Base-by-base conservation (phyloP, 64 coral and sea anemone genomes). In the Exaiptasia diaphana region DNA sequence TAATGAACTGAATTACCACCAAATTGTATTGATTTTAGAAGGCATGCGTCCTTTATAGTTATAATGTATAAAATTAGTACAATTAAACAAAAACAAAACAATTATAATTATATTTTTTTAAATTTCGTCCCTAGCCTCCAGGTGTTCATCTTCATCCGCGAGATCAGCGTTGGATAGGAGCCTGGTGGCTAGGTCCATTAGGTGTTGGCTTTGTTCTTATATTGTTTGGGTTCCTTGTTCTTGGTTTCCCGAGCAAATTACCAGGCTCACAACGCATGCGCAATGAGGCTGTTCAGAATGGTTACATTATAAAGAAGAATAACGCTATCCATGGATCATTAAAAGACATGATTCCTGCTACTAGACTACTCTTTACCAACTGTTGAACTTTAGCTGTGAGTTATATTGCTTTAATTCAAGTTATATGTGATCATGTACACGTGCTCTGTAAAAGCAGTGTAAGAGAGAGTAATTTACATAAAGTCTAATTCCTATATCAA, bases 181-280 rank as follows among this genome's bases (percentile, higher is more conserved):
- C 82, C 11, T 85, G 82, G 82, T 85, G 82, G 82, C 38, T 85
- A 62, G 82, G 82, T 8, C 50, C 82, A 1, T 58, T 85, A 20
- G 6, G 20, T 41, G 50, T 40, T 13, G 68, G 34, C 8, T 85
- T 69, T 33, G 8, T 73, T 45, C 68, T 73, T 15, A 53, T 85
- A 50, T 14, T 85, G 4, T 55, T 32, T 10, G 82, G 67, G 21
- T 17, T 74, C 20, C 14, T 85, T 2, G 9, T 85, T 14, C 68
- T 85, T 15, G 82, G 82, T 2, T 85, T 73, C 18, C 82, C 82
- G 21, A 72, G 82, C 10, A 50, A 57, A 8, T 34, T 85, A 5
- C 45, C 64, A 32, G 43, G 49, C 56, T 33, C 67, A 4, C 34
- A 20, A 5, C 17, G 50, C n/a, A 83, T 73, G 13, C 64, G 80